Evolutionary conservation across 2,113 vertebrate genomes (phyloP).

Genomic region (Motacilla alba): DNA sequence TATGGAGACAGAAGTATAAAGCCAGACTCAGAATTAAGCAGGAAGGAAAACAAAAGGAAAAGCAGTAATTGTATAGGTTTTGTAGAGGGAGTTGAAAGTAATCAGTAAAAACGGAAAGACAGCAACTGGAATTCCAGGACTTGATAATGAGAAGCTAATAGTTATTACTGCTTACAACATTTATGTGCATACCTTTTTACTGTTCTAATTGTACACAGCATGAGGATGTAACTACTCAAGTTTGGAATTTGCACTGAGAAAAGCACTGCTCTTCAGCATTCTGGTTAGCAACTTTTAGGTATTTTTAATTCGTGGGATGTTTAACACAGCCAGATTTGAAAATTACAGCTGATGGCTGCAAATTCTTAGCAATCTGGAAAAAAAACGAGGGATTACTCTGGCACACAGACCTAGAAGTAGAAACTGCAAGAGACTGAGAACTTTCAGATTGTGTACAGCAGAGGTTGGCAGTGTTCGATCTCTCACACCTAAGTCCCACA

Average conservation of each 20-base stretch:
- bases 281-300: neutral
- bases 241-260: neutral
- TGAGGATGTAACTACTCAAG: neutral
- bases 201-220: neutral
- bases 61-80: neutral
- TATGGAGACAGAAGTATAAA: neutral
- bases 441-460: neutral
- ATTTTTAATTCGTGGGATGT: neutral
- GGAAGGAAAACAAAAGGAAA: neutral
- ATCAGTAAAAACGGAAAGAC: neutral
- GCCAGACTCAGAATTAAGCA: neutral
- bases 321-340: neutral
- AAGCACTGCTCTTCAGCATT: neutral
- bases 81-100: neutral
- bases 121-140: neutral
- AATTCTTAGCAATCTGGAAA: neutral
- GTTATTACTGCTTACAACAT: neutral
- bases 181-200: neutral
- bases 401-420: neutral
- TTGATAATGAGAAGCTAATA: neutral
- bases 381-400: neutral
- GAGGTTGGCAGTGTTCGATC: neutral
- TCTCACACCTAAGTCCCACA: neutral
- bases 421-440: neutral
- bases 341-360: neutral